A percentile compares a stretch with the other conserved stretches of the same genome.
Evolutionary conservation across 2,888 invertebrate genomes (phyloP).

Genomic region (Dolomedes plantarius): DNA sequence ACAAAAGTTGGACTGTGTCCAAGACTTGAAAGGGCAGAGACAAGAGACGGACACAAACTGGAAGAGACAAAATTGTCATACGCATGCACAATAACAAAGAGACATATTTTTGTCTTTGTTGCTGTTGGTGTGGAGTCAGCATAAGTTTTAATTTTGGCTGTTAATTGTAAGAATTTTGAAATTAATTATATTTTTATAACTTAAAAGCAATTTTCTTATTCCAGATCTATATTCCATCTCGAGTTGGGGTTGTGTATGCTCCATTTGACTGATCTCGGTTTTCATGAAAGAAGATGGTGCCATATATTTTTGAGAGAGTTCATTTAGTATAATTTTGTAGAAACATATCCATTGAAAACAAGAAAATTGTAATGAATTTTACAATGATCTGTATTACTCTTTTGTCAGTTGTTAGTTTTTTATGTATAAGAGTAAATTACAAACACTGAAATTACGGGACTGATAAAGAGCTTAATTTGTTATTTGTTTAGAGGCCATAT

Average conservation of each 20-base stretch:
- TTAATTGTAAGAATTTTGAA: too few species aligned
- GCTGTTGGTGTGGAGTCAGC: too few species aligned
- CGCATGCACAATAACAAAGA: too few species aligned
- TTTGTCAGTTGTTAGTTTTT: background rate
- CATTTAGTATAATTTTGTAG: background rate
- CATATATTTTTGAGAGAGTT: background rate
- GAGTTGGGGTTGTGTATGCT: conserved; percentile 84
- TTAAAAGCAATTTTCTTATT: conserved; percentile 74
- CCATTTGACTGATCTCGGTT: conserved; percentile 20
- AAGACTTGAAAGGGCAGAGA: too few species aligned
- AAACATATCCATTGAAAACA: background rate
- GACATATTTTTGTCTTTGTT: too few species aligned
- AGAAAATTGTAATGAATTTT: too few species aligned
- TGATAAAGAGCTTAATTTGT: conserved; percentile 11
- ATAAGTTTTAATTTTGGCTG: too few species aligned
- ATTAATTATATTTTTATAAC: too few species aligned
- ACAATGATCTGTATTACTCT: too few species aligned
- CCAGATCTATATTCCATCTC: conserved; percentile 85
- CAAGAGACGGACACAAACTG: too few species aligned
- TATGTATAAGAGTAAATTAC: background rate
- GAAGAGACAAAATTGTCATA: too few species aligned
- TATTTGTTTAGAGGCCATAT: background rate
- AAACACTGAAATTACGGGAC: background rate
- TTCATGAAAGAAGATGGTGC: background rate
- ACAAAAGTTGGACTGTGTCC: too few species aligned